Conservation (phyloP, 2,113 vertebrate genomes). For the Stegastes partitus region DNA sequence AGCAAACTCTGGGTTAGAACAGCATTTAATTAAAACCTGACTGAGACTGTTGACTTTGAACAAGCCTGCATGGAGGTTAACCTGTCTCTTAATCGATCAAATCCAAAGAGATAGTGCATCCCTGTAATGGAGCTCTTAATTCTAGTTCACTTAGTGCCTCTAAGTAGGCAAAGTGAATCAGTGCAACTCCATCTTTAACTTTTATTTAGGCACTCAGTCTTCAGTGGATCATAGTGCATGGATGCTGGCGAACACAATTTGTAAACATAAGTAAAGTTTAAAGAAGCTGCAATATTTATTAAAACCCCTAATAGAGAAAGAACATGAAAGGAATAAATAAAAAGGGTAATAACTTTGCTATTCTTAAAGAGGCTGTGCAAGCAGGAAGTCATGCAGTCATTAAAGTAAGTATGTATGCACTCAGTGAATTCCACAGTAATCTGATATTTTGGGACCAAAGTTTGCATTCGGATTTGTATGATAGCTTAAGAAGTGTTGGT, state of each 20-base stretch:
- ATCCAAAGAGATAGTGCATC: constrained; percentile 12
- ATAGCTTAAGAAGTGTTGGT: not conserved
- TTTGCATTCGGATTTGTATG: too few species aligned
- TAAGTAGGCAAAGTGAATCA: not conserved
- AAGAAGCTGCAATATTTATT: not conserved
- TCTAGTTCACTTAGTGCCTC: not conserved
- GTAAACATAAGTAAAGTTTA: too few species aligned
- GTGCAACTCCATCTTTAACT: not conserved
- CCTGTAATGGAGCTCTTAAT: not conserved
- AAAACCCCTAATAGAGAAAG: not conserved
- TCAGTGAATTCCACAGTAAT: not conserved
- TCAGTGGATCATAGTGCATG: too few species aligned
- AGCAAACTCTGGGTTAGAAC: constrained; percentile 70
- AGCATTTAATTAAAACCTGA: not conserved
- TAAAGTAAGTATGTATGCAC: not conserved
- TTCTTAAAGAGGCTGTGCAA: not conserved
- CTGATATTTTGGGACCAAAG: too few species aligned
- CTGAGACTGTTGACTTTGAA: constrained; percentile 15
- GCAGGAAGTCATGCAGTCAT: not conserved
- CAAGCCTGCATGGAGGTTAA: constrained; percentile 5
- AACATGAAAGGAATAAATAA: not conserved
- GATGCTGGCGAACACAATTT: too few species aligned
- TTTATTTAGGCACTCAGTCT: too few species aligned
- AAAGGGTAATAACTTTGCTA: not conserved
- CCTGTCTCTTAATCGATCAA: not conserved